Base-by-base conservation (phyloP, 2,797 vertebrate genomes). In the Bovichtus diacanthus region DNA sequence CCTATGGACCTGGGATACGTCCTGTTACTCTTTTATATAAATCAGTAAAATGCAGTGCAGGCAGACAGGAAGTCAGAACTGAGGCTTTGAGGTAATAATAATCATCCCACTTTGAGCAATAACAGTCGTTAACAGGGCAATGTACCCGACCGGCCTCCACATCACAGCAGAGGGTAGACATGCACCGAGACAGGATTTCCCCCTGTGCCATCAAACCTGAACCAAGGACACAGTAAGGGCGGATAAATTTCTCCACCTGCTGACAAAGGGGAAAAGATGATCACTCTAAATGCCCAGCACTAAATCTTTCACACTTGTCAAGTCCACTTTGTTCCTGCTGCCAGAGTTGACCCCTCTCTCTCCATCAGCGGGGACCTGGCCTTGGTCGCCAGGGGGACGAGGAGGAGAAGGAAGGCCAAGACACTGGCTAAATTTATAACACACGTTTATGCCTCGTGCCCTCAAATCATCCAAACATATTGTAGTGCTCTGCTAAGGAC, bases 251-350 rank as follows among this genome's bases (percentile, higher is more conserved):
- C 83, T 85, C 76, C 70, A 87, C 90, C 90, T 94, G 93, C 93
- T 94, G 93, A 94, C 93, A 90, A 90, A 93, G 93, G 84, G 87
- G 85, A 93, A 94, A 90, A 92, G 92, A 92, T 93, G 91, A 94
- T 93, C 90, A 86, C 92, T 93, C 87, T 92, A 92, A 94, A 94
- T 85, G 93, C 87, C 86, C 79, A 13, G 83, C 90, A 89, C 90
- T 95, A 94, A 95, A 94, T 94, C 93, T 94, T 94, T 93, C 94
- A 94, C 93, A 93, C 92, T 92, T 94, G 92, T 94, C 93, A 92
- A 91, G 90, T 92, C 89, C 90, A 91, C 90, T 94, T 93, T 93
- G 91, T 93, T 91, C 83, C 85, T 62, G 79, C 83, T 62, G 87
- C 88, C 85, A 86, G 85, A 84, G 83, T 66, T 90, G 92, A 92